phyloP scores from a whole-genome alignment of 2,113 vertebrate genomes.

The Smithornis capensis region DNA sequence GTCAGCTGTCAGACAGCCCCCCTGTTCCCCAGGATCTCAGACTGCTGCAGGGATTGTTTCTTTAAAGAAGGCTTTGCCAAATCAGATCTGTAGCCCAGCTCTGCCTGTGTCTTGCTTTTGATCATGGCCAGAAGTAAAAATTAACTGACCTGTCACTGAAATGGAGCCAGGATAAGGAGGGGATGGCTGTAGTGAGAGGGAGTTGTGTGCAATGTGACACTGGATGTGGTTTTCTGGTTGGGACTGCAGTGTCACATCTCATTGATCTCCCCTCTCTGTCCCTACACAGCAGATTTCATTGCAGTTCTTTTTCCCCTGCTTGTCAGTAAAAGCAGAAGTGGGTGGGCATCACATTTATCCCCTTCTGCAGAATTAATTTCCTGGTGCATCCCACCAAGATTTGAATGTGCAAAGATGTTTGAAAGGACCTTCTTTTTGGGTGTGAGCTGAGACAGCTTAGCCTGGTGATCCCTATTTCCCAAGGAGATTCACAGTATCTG shows the following conservation, averaged over 20 bases:
- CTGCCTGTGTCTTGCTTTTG: not conserved
- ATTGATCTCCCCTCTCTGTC: not conserved
- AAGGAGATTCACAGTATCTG: not conserved
- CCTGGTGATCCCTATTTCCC: not conserved
- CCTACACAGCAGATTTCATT: not conserved
- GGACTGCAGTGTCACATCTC: not conserved
- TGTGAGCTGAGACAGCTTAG: not conserved
- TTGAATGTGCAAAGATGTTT: not conserved
- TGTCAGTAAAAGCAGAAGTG: not conserved
- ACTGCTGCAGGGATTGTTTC: constrained; percentile 1
- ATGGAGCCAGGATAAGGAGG: not conserved
- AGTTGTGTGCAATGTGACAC: not conserved
- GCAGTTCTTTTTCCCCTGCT: not conserved
- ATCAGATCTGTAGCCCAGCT: not conserved
- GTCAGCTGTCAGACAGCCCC: constrained; percentile 38
- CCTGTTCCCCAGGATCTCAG: not conserved
- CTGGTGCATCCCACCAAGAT: not conserved
- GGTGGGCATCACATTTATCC: not conserved
- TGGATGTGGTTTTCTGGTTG: not conserved
- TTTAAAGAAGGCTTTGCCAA: not conserved
- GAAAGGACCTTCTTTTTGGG: not conserved
- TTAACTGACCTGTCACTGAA: not conserved
- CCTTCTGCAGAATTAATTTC: not conserved
- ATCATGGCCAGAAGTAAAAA: not conserved
- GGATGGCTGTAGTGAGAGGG: not conserved